Conservation (phyloP, 2,113 vertebrate genomes). For the Phalacrocorax brasilianus region DNA sequence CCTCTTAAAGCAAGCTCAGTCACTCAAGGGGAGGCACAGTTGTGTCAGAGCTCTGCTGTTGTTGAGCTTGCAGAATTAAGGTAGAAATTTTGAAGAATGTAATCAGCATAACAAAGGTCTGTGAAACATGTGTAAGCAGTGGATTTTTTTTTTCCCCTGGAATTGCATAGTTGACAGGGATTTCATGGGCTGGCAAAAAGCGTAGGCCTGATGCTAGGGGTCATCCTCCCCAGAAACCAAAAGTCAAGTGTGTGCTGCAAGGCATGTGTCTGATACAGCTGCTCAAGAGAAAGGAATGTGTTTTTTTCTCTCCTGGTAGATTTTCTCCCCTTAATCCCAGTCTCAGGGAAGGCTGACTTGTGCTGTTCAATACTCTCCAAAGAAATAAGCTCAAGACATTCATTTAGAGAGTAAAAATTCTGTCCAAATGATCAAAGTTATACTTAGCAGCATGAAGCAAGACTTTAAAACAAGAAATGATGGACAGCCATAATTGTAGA, state of each 20-base stretch:
- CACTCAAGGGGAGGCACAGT: neutral
- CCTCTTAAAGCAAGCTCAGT: neutral
- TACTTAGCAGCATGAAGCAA: neutral
- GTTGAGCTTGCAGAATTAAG: neutral
- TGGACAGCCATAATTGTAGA: neutral
- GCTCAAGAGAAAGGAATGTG: neutral
- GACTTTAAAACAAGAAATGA: neutral
- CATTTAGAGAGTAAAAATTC: neutral
- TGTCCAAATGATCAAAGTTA: neutral
- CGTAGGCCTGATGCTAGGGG: neutral
- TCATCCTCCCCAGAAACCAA: neutral
- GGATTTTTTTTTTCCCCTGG: neutral
- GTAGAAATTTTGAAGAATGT: neutral
- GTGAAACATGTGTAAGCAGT: neutral
- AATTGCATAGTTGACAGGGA: neutral
- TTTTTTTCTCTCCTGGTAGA: neutral
- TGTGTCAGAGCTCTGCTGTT: neutral
- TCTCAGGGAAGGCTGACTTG: neutral
- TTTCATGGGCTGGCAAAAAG: neutral
- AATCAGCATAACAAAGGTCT: neutral
- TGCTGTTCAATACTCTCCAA: neutral
- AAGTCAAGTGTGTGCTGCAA: neutral
- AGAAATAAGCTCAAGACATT: neutral
- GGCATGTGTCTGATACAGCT: neutral
- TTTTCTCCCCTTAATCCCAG: neutral